Evolutionary conservation across 2,888 invertebrate species (phyloP).

Genomic region (Apodemia mormo): DNA sequence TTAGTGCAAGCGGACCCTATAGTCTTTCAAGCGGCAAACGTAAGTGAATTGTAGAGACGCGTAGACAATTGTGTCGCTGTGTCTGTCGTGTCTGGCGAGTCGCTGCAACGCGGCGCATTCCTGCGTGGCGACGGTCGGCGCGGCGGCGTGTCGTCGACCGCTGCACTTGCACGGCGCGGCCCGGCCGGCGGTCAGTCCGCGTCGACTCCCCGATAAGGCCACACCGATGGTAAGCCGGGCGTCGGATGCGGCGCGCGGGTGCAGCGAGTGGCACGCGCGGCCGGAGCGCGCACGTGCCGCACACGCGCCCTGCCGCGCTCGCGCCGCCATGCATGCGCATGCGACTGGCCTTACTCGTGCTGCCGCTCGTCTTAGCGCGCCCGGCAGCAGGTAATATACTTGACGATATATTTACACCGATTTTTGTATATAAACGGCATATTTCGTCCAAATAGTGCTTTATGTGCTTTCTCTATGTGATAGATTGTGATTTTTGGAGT

Average conservation of each 20-base stretch:
- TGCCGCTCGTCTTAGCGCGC: conserved; percentile 75
- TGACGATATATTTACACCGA: no score
- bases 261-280: conserved; percentile 47
- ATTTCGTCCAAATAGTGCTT: conserved; percentile 1
- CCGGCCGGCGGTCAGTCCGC: conserved; percentile 58
- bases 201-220: conserved; percentile 61
- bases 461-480: no score
- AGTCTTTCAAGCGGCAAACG: not conserved
- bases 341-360: conserved; percentile 76
- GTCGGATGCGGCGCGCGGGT: conserved; percentile 41
- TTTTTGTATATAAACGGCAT: no score
- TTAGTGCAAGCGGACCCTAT: no score
- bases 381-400: conserved; percentile 70
- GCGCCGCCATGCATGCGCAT: conserved; percentile 76
- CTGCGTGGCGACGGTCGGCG: conserved; percentile 43
- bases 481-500: no score
- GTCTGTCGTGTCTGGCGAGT: conserved; percentile 4
- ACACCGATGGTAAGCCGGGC: conserved; percentile 49
- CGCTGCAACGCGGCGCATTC: conserved; percentile 35
- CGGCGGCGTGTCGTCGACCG: conserved; percentile 43
- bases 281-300: conserved; percentile 47
- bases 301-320: conserved; percentile 40
- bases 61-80: conserved; percentile 3
- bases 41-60: not conserved
- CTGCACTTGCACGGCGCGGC: conserved; percentile 56